These are phyloP conservation scores for Nasalis larvatus DNA, from an alignment of 2,113 vertebrate species.

Conservation along the genomic window DNA sequence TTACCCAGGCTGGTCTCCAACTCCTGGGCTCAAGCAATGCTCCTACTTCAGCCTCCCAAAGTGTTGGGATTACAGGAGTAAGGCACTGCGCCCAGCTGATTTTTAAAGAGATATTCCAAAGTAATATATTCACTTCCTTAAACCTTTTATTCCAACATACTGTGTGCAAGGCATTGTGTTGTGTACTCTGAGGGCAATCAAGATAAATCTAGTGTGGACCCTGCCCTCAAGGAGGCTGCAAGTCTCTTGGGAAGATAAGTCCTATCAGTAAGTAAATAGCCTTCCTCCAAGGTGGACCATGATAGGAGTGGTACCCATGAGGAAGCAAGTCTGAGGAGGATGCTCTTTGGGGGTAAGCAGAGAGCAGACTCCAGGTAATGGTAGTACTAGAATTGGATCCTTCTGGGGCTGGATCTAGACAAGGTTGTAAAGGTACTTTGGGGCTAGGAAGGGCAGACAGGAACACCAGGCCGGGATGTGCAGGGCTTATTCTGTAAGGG, in stretches of 20 bases:
- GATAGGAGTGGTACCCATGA: not conserved
- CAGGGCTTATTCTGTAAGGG: not conserved
- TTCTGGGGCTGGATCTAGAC: not conserved
- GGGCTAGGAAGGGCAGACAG: not conserved
- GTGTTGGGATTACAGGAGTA: not conserved
- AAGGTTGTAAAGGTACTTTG: not conserved
- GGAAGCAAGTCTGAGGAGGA: no score
- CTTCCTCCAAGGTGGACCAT: not conserved
- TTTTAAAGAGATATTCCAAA: not conserved
- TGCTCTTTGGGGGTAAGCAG: not conserved
- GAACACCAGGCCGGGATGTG: not conserved
- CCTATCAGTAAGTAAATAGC: not conserved
- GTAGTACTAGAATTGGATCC: not conserved
- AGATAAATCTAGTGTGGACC: not conserved
- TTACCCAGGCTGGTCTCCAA: not conserved
- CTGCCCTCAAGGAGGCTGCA: not conserved
- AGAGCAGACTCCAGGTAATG: not conserved
- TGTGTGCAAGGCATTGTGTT: not conserved
- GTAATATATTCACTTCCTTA: not conserved
- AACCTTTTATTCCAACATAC: not conserved
- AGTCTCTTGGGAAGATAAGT: not conserved
- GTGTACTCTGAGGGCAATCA: not conserved
- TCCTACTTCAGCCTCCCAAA: not conserved
- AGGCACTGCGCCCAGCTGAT: not conserved
- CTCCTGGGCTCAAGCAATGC: not conserved